Evolutionary conservation across 2,797 vertebrate genomes (phyloP), one percentile per base, ranked within the genome.

Genomic region (Peromyscus nudipes): DNA sequence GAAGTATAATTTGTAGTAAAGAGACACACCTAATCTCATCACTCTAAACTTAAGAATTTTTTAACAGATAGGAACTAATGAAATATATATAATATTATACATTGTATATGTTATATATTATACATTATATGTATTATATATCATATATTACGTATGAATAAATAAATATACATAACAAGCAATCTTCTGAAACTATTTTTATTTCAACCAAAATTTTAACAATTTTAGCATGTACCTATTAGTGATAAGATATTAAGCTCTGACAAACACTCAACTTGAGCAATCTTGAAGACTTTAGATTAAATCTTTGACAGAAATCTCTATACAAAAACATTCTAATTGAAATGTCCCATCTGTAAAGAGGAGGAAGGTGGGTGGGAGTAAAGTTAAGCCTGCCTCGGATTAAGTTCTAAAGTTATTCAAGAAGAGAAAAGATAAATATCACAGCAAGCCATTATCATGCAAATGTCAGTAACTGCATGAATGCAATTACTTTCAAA

Each of bases 151-250:
- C 1, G 4, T 5, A 43, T 43, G 43, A 13, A 75, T 43, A 37
- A 17, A 62, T 64, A 64, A 6, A 71, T 71, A 71, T 34, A 7
- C 62, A 21, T 40, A 57, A 29, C 19, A 64, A 31, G 11, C 12
- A 77, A 52, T 83, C 6, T 21, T 87, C 46, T 89, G 17, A 69
- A 95, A 57, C 0, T 31, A 46, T 46, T 93, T 85, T 88, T 37
- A 67, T 89, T 73, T 64, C 79, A 85, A 87, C 1, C 29, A 75
- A 94, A 89, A 46, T 69, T 95, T 87, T 89, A 94, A 69, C 23
- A 96, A 75, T 73, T 92, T 89, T 75, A 82, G 46, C 4, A 84
- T 81, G 1, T 55, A 92, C 3, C 6, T 88, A 31, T 46, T 91
- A 94, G 43, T 52, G 84, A 73, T 13, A 71, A 25, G 73, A 69